Conservation (phyloP, 1,140 invertebrate genomes). For the Planococcus citri region DNA sequence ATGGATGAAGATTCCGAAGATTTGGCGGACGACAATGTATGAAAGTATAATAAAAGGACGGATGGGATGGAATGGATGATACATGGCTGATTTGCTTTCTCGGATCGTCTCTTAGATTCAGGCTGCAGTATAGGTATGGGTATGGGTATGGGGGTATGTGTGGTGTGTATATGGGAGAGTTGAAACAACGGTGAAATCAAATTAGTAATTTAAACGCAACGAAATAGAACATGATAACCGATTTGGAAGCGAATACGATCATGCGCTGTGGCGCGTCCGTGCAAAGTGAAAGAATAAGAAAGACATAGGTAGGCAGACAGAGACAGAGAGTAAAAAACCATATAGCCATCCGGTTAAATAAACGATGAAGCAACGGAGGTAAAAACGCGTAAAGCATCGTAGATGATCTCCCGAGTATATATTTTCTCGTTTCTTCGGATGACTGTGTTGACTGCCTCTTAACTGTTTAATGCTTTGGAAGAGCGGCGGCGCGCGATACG, state of each 20-base stretch:
- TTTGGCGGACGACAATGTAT: too few relatives aligned
- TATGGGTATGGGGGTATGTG: too few relatives aligned
- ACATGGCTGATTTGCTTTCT: background rate
- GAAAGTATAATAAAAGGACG: too few relatives aligned
- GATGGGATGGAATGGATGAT: background rate
- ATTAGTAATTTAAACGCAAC: conserved; percentile 3
- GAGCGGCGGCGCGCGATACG: background rate
- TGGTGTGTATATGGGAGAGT: background rate
- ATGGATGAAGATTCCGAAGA: too few relatives aligned
- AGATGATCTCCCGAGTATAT: background rate
- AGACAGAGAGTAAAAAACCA: too few relatives aligned
- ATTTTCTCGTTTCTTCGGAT: background rate
- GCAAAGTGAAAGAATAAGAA: background rate
- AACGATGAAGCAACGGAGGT: conserved; percentile 1
- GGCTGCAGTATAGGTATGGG: too few relatives aligned
- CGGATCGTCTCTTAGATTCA: background rate
- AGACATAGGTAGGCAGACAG: too few relatives aligned
- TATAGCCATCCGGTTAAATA: background rate
- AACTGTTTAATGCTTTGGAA: background rate
- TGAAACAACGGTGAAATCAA: background rate
- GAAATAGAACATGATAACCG: background rate
- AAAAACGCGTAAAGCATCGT: background rate
- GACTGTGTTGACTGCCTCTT: background rate
- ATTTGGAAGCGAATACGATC: background rate
- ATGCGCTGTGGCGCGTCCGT: background rate